Evolutionary conservation across 2,888 invertebrate genomes (phyloP).

Genomic region (Troilus luridus): DNA sequence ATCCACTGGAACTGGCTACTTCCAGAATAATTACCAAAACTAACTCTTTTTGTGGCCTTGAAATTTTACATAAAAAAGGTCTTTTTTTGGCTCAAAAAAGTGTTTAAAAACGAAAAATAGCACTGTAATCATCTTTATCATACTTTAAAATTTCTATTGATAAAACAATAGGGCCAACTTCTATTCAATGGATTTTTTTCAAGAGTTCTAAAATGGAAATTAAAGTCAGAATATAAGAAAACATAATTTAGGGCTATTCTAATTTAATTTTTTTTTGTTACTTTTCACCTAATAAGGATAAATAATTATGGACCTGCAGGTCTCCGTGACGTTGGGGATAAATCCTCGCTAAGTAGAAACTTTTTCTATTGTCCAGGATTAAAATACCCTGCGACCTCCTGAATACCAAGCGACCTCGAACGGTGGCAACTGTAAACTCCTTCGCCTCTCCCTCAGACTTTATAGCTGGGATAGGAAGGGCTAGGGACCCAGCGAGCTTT

Average conservation of each 20-base stretch:
- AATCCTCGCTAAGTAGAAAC: neutral
- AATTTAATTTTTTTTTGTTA: neutral
- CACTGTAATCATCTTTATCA: too few relatives aligned
- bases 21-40: too few relatives aligned
- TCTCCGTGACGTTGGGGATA: neutral
- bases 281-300: neutral
- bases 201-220: too few relatives aligned
- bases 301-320: neutral
- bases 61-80: too few relatives aligned
- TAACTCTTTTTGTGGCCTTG: too few relatives aligned
- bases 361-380: conserved; percentile 1
- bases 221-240: neutral
- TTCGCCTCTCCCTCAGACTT: neutral
- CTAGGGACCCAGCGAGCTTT: neutral
- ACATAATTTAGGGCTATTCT: neutral
- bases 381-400: neutral
- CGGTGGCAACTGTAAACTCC: neutral
- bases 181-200: too few relatives aligned
- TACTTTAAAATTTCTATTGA: too few relatives aligned
- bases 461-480: neutral
- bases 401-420: neutral
- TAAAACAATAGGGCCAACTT: too few relatives aligned
- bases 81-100: too few relatives aligned
- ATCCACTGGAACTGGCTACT: too few relatives aligned
- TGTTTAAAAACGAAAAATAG: too few relatives aligned